Base-by-base conservation (phyloP, 2,113 vertebrate genomes). In the Cyanistes caeruleus region DNA sequence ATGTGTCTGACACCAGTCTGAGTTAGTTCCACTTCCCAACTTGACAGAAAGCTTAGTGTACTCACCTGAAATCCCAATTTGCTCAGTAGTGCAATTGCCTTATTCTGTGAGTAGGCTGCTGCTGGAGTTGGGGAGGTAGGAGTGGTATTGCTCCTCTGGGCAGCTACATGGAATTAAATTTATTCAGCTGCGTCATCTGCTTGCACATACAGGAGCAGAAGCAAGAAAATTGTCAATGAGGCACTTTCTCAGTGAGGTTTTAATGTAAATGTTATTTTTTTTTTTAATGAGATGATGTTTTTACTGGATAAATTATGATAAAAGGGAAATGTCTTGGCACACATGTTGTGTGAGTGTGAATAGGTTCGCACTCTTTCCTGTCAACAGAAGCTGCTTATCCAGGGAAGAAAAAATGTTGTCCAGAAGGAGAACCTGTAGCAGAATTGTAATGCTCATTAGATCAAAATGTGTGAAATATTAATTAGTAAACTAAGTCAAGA, bases 51-150 rank as follows among this genome's bases (percentile, higher is more conserved):
- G 30, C 15, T 30, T 41, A 21, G 2, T 35, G 12, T 44, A 11
- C 5, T 10, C 1, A 0, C 25, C 51, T 2, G 3, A 48, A 76
- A 8, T 21, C 16, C 11, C n/a, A 22, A 0, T 37, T 62, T 84
- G 25, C 30, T 69, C 58, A 35, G 5, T 17, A 20, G 17, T 74
- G n/a, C 35, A 53, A 33, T 58, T 65, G 1, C 2, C 6, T 69
- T 60, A 8, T 6, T 55, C 39, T 39, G 23, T 21, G 43, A 51
- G 22, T 24, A 44, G 48, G 23, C 37, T 56, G 67, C 52, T 80
- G 49, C 33, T 60, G 56, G 56, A 43, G 21, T 0, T 30, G 41
- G 27, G 9, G 43, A 75, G 15, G 41, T 39, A 4, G 27, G 60
- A 64, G 13, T 46, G 30, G 5, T 76, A 27, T 24, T 59, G 25